Evolutionary conservation across 2,888 invertebrate species (phyloP), one percentile per base, ranked within the genome.

Genomic region (Orthosia gracilis): DNA sequence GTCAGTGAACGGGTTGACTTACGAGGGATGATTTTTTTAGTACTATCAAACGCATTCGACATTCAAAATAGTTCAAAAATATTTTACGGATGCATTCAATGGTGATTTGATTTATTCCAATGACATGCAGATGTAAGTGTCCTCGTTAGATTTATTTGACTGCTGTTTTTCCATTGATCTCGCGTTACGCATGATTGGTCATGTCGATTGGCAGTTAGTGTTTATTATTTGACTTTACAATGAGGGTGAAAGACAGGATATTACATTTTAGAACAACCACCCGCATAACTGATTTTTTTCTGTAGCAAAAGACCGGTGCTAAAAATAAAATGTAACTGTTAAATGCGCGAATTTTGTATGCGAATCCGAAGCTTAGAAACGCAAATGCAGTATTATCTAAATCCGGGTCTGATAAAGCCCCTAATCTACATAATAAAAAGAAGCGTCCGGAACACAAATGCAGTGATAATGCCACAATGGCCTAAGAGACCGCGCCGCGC

Each of bases 81-180:
- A 95, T 96, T 96, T 95, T 93, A 96, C 94, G 95, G 92, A 92
- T 93, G 95, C 93, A 96, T 96, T 96, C 94, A 96, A 95, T 92
- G 89, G 95, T 95, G 96, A 96, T 96, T 96, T 96, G 96, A 96
- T 96, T 96, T 96, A 96, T 96, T 94, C 95, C 92, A 94, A 91
- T 94, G 95, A 94, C 96, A 96, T 96, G 96, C 96, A 96, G 96
- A 96, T 96, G 95, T 92, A 91, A 94, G 93, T 91, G 94, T 92
- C 88, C 96, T 96, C 94, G 96, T 96, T 96, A 96, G 94, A 96
- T 96, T 95, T 96, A 95, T 96, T 95, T 94, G 95, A 94, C 95
- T 96, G 94, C 93, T 94, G 95, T 95, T 95, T 95, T 94, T 91
- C 91, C 91, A 94, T 95, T 94, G 94, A 94, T 94, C 88, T 89